A percentile compares a stretch with the other conserved stretches of the same genome.
Conservation (phyloP, 2,797 vertebrate genomes). For the Scolopax rusticola region DNA sequence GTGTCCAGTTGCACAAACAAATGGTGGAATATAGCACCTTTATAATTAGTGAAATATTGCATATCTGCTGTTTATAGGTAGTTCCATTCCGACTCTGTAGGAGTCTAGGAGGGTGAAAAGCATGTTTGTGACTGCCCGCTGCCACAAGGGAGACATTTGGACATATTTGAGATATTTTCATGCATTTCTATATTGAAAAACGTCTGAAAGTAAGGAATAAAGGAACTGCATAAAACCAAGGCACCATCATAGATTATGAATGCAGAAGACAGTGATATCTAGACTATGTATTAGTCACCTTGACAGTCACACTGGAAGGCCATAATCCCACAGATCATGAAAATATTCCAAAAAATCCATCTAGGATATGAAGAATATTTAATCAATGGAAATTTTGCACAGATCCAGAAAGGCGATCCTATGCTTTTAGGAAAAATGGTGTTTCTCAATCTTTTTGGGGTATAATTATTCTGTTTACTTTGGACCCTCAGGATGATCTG, state of each 20-base stretch:
- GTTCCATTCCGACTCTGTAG: not conserved
- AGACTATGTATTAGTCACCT: not conserved
- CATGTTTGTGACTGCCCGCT: not conserved
- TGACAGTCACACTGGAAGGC: not conserved
- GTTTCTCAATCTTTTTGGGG: not conserved
- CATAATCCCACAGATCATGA: not conserved
- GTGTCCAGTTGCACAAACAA: not conserved
- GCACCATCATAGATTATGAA: not conserved
- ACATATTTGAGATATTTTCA: not conserved
- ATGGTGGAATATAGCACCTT: not conserved
- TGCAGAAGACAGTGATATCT: not conserved
- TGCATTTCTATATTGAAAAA: not conserved
- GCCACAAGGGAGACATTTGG: not conserved
- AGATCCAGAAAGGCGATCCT: not conserved
- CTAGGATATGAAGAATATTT: not conserved
- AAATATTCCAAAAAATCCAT: not conserved
- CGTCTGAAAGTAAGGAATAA: not conserved
- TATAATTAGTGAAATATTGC: not conserved
- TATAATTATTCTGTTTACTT: not conserved
- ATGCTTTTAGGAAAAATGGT: not conserved
- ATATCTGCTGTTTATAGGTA: not conserved
- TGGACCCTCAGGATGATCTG: not conserved
- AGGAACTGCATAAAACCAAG: not conserved
- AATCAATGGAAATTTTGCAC: not conserved
- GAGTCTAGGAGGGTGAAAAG: not conserved